A percentile compares a stretch with the other conserved stretches of the same genome.
Conservation (phyloP, 2,797 vertebrate species). For the Oophaga sylvatica region DNA sequence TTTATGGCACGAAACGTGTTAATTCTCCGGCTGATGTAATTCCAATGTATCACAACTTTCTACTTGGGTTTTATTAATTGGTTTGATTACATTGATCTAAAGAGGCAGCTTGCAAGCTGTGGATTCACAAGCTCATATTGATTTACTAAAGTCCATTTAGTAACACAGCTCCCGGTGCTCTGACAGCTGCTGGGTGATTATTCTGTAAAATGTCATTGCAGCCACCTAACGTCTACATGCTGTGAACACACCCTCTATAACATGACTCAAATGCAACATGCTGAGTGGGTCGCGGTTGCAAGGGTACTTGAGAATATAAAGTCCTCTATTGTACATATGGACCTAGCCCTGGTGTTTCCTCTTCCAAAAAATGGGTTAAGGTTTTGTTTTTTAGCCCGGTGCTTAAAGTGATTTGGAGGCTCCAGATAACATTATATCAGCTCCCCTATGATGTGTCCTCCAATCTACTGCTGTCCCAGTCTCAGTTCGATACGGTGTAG, state of each 20-base stretch:
- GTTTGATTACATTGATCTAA: slow-evolving; percentile 86
- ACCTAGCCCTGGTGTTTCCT: background rate
- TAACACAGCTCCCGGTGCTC: slow-evolving; percentile 28
- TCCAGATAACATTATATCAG: no score
- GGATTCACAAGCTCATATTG: slow-evolving; percentile 52
- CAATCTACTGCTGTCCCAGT: no score
- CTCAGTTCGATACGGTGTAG: no score
- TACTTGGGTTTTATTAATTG: slow-evolving; percentile 81
- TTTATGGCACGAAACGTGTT: slow-evolving; percentile 51
- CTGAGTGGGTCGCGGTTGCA: slow-evolving; percentile 29
- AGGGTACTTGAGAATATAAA: background rate
- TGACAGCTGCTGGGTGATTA: slow-evolving; percentile 53
- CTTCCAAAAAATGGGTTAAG: no score
- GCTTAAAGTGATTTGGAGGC: no score
- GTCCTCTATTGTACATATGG: background rate
- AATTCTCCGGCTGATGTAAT: slow-evolving; percentile 62
- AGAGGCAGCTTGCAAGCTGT: slow-evolving; percentile 68
- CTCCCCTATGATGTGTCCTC: no score
- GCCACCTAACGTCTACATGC: slow-evolving; percentile 48
- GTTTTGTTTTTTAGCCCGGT: no score
- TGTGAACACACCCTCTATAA: slow-evolving; percentile 36
- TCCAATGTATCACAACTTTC: slow-evolving; percentile 79
- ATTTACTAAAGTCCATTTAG: slow-evolving; percentile 58
- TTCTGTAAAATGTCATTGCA: slow-evolving; percentile 48
- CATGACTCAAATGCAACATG: slow-evolving; percentile 31